Conservation (phyloP, 1,140 invertebrate species). For the Hesperophylax magnus region DNA sequence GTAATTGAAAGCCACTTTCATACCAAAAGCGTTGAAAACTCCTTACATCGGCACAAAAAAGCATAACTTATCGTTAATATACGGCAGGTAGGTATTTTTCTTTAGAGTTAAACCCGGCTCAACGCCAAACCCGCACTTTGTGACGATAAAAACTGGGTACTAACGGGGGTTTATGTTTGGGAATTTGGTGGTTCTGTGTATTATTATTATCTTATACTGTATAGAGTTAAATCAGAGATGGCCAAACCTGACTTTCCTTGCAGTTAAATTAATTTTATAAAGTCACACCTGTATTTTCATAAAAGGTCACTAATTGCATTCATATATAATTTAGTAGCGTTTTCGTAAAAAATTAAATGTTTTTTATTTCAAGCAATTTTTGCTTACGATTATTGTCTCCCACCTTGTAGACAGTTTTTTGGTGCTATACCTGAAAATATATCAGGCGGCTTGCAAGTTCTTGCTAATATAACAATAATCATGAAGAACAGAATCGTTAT, state of each 20-base stretch:
- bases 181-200: background rate
- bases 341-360: too few species aligned
- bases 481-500: too few species aligned
- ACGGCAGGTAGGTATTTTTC: constrained; percentile 32
- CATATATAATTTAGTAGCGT: too few species aligned
- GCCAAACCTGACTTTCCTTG: background rate
- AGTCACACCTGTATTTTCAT: background rate
- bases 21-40: constrained; percentile 19
- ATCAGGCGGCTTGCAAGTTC: too few species aligned
- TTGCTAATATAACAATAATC: too few species aligned
- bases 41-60: constrained; percentile 32
- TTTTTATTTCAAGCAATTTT: too few species aligned
- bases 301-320: background rate
- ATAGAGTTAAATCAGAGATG: background rate
- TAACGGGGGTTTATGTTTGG: background rate
- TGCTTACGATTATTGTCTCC: too few species aligned
- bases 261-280: background rate
- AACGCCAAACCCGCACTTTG: background rate
- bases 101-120: constrained; percentile 29
- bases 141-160: background rate
- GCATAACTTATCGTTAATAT: constrained; percentile 50
- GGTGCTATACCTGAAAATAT: too few species aligned
- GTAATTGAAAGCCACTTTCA: constrained; percentile 33
- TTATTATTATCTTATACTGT: background rate
- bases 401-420: too few species aligned